phyloP scores from a whole-genome alignment of 2,797 vertebrate species.

The Leucoraja ocellata region DNA sequence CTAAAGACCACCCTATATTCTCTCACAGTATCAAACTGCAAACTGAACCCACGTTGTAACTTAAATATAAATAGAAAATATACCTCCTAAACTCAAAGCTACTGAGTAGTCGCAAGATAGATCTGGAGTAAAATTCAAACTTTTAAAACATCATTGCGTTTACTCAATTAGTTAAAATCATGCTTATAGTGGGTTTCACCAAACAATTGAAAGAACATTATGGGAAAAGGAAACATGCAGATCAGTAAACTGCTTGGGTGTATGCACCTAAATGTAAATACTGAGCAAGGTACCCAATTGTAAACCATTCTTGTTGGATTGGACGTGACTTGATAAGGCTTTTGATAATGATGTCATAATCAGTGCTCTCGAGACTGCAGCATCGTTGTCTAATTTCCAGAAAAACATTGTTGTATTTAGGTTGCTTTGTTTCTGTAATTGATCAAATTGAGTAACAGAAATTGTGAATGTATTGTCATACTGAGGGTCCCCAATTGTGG shows the following conservation, averaged over 20 bases:
- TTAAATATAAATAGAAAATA: not conserved
- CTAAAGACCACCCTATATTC: not conserved
- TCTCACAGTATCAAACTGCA: not conserved
- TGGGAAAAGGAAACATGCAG: not conserved
- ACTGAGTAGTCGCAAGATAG: not conserved
- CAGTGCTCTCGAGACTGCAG: not conserved
- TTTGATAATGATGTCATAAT: not conserved
- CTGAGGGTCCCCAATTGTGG: not conserved
- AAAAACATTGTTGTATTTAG: not conserved
- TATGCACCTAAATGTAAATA: not conserved
- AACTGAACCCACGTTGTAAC: not conserved
- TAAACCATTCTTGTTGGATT: not conserved
- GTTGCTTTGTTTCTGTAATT: not conserved
- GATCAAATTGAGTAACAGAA: not conserved
- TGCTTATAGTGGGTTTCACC: not conserved
- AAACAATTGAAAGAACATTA: not conserved
- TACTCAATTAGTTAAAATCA: not conserved
- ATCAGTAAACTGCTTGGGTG: not conserved
- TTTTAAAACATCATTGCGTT: not conserved
- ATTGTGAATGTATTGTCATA: not conserved
- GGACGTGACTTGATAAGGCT: not conserved
- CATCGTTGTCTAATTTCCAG: not conserved
- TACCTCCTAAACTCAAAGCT: not conserved
- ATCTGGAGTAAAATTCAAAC: not conserved
- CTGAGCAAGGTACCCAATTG: not conserved